Percentiles rank a stretch among this genome's conserved stretches.
Conservation (phyloP, 2,113 vertebrate species). For the Dasypus novemcinctus region DNA sequence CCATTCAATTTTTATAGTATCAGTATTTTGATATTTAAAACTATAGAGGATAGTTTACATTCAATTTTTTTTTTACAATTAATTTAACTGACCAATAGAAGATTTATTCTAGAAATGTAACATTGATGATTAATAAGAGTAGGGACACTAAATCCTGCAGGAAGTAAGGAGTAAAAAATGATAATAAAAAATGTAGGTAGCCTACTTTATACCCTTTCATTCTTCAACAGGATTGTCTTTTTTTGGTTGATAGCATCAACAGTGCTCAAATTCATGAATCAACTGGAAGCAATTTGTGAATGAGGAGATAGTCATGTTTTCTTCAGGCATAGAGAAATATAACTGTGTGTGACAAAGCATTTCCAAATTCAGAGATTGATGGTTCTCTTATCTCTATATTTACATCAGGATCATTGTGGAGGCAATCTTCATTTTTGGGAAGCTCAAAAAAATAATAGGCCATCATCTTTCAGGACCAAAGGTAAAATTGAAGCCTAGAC, state of each 20-base stretch:
- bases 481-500: too few species aligned
- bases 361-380: too few species aligned
- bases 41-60: neutral
- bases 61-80: neutral
- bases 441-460: too few species aligned
- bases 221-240: neutral
- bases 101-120: neutral
- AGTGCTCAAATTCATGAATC: too few species aligned
- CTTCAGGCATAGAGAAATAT: too few species aligned
- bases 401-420: too few species aligned
- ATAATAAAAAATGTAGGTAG: neutral
- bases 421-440: too few species aligned
- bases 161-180: neutral
- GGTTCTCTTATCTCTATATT: too few species aligned
- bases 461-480: too few species aligned
- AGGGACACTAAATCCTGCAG: neutral
- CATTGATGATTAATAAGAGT: neutral
- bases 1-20: neutral
- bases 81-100: neutral
- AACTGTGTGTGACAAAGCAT: too few species aligned
- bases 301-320: too few species aligned
- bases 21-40: neutral
- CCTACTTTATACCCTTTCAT: rapidly evolving
- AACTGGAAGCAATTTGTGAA: too few species aligned
- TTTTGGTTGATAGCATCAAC: neutral